Base-by-base conservation (phyloP, 2,888 invertebrate species). In the Liopterus haemorrhoidalis region DNA sequence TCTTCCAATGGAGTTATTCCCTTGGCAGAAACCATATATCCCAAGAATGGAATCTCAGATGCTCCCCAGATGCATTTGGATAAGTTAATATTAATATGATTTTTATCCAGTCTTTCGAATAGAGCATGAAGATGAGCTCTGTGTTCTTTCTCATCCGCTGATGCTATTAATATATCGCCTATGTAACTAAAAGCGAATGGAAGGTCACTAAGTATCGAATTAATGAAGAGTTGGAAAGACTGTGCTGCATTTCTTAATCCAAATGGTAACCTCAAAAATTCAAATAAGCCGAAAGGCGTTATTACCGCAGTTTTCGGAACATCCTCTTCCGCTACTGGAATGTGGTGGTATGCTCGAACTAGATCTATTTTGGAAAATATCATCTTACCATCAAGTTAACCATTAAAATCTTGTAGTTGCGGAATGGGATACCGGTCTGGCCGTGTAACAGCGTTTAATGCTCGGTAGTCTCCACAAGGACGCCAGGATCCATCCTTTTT, bases 81-180 rank as follows among this genome's bases (percentile, higher is more conserved):
- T 2, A 43, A 15, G 25, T 58, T 59, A 5, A 58, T 40, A 4
- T 20, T 43, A 5, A 54, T 21, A 4, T 48, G 50, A 38, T 48
- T 46, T 12, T 51, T 37, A 8, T 31, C 14, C 9, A 58, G 38
- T 8, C 52, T 27, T 36, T 53, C 15, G 24, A 56, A 53, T 5
- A 56, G n/a, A 15, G 37, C 31, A 5, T 27, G 15, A 14, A 54
- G 15, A 37, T 56, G 50, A 14, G 41, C 19, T 5, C 21, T 20
- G 24, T 55, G 55, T 32, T 60, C 49, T 32, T 54, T 45, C 15
- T 35, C 30, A 15, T 19, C 19, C 18, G 42, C 25, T 18, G 53
- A 49, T 8, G 53, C 55, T 12, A 57, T 42, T 3, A 57, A 38
- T 4, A 58, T 39, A 38, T 58, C 57, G 38, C 57, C 57, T 5